Evolutionary conservation across 2,797 vertebrate species (phyloP).

Genomic region (Gymnopithys bicolor): DNA sequence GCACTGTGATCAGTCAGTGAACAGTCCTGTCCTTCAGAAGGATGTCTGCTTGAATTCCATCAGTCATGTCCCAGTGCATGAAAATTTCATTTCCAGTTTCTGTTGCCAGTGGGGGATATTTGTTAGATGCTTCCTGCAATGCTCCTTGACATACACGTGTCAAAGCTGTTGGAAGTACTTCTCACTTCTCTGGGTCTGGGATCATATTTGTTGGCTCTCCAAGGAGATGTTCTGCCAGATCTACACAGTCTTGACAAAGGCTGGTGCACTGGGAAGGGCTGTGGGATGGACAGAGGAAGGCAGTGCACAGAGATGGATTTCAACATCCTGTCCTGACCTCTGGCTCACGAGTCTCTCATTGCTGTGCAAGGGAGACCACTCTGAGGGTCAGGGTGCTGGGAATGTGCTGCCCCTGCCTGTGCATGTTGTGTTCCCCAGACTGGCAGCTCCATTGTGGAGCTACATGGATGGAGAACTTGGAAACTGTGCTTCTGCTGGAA

Average conservation of each 20-base stretch:
- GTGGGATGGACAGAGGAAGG: neutral
- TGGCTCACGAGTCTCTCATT: fast-evolving
- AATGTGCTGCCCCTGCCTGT: neutral
- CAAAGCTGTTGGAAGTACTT: neutral
- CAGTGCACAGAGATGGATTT: neutral
- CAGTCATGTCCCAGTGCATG: neutral
- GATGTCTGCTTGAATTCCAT: neutral
- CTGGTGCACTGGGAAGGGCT: neutral
- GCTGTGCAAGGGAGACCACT: fast-evolving
- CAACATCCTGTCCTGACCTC: neutral
- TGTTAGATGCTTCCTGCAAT: neutral
- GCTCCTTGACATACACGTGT: neutral
- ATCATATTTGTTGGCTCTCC: neutral
- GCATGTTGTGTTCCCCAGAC: neutral
- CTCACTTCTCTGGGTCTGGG: neutral
- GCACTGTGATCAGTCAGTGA: neutral
- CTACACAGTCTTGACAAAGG: neutral
- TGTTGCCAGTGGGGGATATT: neutral
- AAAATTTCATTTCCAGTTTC: neutral
- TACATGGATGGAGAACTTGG: neutral
- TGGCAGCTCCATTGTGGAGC: neutral
- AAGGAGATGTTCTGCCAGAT: neutral
- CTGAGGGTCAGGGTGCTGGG: neutral
- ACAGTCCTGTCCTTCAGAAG: neutral
- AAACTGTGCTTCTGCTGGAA: neutral